Conservation (phyloP, 2,888 invertebrate genomes). For the Scaeva pyrastri region DNA sequence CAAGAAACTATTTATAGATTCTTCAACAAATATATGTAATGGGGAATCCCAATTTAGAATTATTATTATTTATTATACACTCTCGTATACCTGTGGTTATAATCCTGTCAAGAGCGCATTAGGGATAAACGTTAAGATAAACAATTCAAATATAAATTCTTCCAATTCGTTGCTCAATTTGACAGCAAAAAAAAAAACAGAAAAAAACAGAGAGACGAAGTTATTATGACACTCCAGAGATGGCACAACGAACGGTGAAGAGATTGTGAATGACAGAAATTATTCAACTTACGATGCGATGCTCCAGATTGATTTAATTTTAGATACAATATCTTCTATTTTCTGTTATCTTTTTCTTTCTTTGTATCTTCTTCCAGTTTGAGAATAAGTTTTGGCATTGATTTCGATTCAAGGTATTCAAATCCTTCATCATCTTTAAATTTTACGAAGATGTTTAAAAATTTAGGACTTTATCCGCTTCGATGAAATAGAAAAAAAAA, state of each 20-base stretch:
- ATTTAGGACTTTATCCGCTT: not conserved
- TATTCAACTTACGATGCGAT: not conserved
- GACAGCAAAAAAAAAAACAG: constrained; percentile 7
- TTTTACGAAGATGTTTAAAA: not conserved
- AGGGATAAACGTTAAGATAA: not conserved
- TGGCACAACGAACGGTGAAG: not conserved
- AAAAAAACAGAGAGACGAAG: too few species aligned
- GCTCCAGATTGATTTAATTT: constrained; percentile 12
- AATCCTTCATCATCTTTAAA: not conserved
- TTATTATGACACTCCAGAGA: constrained; percentile 20
- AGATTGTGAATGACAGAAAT: not conserved
- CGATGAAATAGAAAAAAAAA: not conserved
- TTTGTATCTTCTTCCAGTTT: not conserved
- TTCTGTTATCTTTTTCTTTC: not conserved
- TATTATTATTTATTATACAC: not conserved
- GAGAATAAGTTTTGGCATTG: not conserved
- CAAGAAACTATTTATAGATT: constrained; percentile 18
- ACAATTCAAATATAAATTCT: constrained; percentile 29
- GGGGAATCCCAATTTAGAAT: not conserved
- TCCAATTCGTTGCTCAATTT: constrained; percentile 42
- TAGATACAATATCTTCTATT: constrained; percentile 8
- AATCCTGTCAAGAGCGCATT: not conserved
- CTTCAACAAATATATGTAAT: not conserved
- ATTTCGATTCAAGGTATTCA: not conserved
- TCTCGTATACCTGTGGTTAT: not conserved